Percentiles rank a stretch among this genome's conserved stretches.
phyloP scores from a whole-genome alignment of 2,797 vertebrate genomes.

The Sylvilagus floridanus region DNA sequence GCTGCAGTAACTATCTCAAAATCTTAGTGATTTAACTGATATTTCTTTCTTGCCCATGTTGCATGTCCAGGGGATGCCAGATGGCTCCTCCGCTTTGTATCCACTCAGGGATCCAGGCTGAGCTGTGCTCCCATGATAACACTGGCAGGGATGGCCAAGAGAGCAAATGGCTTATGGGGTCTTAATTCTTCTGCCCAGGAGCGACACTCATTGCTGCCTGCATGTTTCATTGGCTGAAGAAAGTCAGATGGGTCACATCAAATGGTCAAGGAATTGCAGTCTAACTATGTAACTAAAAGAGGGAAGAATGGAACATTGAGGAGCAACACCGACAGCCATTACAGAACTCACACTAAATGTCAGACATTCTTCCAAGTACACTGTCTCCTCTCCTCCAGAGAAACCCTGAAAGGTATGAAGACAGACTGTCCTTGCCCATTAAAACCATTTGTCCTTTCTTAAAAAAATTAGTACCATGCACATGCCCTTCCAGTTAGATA shows the following conservation, averaged over 20 bases:
- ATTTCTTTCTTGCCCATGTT: background rate
- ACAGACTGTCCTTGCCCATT: background rate
- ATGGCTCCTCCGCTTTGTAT: background rate
- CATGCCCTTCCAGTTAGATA: background rate
- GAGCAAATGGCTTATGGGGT: background rate
- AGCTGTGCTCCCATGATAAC: background rate
- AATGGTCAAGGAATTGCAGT: background rate
- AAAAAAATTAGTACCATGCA: background rate
- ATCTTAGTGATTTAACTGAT: background rate
- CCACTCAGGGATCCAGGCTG: background rate
- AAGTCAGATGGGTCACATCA: background rate
- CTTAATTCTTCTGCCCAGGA: background rate
- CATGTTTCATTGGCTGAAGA: background rate
- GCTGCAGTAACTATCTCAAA: background rate
- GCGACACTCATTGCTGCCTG: background rate
- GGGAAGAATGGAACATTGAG: background rate
- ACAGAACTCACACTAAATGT: background rate
- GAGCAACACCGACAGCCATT: background rate
- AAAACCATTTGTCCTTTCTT: background rate
- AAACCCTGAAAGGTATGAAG: background rate
- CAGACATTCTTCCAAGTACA: background rate
- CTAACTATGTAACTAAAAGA: background rate
- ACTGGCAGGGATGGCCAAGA: background rate
- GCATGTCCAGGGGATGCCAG: background rate
- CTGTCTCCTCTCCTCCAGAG: background rate